phyloP scores from a whole-genome alignment of 2,113 vertebrate genomes.

The Pseudolaguvia tuberculata region DNA sequence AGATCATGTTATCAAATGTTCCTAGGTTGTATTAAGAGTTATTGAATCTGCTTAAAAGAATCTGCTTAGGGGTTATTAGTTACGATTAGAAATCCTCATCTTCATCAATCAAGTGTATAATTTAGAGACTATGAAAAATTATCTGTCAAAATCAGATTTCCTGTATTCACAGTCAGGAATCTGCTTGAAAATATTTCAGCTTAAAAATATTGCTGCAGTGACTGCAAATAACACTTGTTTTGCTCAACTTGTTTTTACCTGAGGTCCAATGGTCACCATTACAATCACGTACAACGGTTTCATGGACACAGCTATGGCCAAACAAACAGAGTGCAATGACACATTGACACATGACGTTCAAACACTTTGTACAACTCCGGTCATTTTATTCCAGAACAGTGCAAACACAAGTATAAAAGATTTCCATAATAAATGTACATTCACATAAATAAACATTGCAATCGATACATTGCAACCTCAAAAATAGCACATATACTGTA shows the following conservation, averaged over 20 bases:
- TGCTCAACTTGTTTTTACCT: conserved; percentile 27
- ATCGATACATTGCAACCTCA: conserved; percentile 54
- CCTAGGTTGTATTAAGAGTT: no score
- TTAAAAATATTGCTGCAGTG: no score
- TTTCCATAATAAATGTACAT: conserved; percentile 54
- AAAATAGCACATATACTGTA: conserved; percentile 72
- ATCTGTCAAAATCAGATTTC: no score
- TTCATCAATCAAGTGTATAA: no score
- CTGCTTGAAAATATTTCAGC: no score
- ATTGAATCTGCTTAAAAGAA: no score
- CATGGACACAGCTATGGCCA: conserved; percentile 22
- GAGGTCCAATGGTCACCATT: conserved; percentile 33
- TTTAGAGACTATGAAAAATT: no score
- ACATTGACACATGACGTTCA: conserved; percentile 6
- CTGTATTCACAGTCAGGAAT: no score
- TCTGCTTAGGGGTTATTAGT: no score
- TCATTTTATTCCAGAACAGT: conserved; percentile 51
- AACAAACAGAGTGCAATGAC: conserved; percentile 23
- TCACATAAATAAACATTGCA: conserved; percentile 51
- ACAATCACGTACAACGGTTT: conserved; percentile 4
- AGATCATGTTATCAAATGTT: no score
- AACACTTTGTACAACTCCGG: conserved; percentile 10
- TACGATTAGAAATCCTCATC: no score
- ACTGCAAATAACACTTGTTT: conserved; percentile 24
- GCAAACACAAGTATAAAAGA: conserved; percentile 53